These are phyloP conservation scores for Dryococelus australis DNA, from an alignment of 2,888 invertebrate genomes.

Conservation along the genomic window DNA sequence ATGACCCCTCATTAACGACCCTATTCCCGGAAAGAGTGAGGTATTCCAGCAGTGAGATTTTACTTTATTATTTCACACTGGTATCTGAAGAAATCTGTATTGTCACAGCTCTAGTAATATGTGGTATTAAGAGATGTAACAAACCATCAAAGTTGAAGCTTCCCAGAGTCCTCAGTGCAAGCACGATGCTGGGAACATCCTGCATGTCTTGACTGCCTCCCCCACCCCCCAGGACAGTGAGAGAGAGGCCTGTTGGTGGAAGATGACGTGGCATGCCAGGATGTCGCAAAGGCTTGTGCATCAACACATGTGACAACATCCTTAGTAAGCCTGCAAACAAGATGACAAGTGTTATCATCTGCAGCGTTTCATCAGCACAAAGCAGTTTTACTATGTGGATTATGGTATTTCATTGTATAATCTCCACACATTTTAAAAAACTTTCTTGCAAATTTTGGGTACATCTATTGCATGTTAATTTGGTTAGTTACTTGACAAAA, in stretches of 20 bases:
- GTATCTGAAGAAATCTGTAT: no score
- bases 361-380: no score
- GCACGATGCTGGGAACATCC: constrained; percentile 84
- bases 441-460: no score
- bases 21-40: no score
- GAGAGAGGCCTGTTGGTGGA: constrained; percentile 34
- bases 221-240: neutral
- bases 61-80: no score
- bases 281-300: constrained; percentile 85
- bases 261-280: constrained; percentile 77
- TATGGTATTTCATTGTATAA: neutral
- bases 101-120: no score
- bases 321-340: constrained; percentile 71
- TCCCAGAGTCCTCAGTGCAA: constrained; percentile 92
- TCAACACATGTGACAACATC: constrained; percentile 88
- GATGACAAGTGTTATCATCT: neutral
- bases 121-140: no score
- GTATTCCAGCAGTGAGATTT: no score
- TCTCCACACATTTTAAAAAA: neutral
- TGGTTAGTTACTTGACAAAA: no score
- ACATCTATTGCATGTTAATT: no score
- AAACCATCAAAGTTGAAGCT: constrained; percentile 84
- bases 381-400: no score
- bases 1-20: no score
- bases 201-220: constrained; percentile 61